Percentiles rank a stretch among this genome's conserved stretches.
Evolutionary conservation across 2,797 vertebrate genomes (phyloP).

Genomic region (Cuculus canorus): DNA sequence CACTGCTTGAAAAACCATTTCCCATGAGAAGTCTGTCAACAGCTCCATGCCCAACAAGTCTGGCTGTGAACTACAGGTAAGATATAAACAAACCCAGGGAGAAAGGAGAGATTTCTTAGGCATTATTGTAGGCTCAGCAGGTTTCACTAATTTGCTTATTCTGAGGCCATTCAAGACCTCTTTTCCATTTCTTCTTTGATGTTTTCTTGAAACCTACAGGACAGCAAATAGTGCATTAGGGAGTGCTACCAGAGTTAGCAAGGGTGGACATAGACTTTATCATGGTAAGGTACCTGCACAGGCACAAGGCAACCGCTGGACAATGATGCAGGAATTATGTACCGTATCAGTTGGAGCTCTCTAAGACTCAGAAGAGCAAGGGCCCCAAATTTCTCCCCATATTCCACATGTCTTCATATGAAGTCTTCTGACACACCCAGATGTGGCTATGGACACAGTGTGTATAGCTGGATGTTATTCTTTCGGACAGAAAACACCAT

Average conservation of each 20-base stretch:
- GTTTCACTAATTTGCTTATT: neutral
- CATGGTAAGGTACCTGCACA: neutral
- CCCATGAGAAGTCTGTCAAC: neutral
- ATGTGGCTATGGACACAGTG: too few species aligned
- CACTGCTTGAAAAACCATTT: neutral
- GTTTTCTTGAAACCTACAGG: neutral
- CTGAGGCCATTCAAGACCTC: neutral
- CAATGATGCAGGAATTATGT: fast-evolving
- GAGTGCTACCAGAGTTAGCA: neutral
- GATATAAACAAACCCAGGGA: neutral
- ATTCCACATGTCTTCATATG: fast-evolving
- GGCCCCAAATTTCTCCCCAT: neutral
- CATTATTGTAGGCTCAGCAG: neutral
- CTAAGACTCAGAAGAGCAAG: neutral
- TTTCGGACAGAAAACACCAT: neutral
- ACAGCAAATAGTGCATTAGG: neutral
- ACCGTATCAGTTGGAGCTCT: neutral
- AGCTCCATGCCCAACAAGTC: neutral
- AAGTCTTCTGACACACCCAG: neutral
- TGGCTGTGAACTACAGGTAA: neutral
- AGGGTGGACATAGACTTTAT: neutral
- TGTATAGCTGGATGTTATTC: fast-evolving
- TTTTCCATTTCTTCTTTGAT: neutral
- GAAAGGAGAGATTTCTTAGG: neutral
- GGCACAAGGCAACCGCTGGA: neutral